Conservation (phyloP, 2,113 vertebrate species). For the Malurus alboscapulatus region DNA sequence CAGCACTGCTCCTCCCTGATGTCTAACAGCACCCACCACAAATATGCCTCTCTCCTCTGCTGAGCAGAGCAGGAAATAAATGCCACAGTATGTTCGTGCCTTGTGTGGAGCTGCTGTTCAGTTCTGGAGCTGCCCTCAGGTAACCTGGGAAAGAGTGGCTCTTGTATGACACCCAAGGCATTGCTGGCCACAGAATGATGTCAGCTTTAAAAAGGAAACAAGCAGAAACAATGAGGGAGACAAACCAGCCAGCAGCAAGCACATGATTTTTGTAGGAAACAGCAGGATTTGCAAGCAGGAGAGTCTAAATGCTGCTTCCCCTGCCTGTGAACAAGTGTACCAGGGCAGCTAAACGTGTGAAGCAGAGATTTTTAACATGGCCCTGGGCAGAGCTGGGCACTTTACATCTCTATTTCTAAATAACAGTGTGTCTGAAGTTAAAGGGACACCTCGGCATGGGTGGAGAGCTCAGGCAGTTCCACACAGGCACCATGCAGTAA, state of each 20-base stretch:
- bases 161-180: background rate
- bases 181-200: background rate
- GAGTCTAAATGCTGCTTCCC: background rate
- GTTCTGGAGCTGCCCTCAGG: background rate
- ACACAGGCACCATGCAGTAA: background rate
- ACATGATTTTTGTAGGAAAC: background rate
- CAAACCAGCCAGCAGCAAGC: background rate
- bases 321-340: background rate
- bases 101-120: slow-evolving; percentile 51
- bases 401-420: background rate
- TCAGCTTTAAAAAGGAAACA: background rate
- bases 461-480: background rate
- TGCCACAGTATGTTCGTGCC: background rate
- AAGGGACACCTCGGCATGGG: background rate
- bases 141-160: slow-evolving; percentile 6
- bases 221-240: slow-evolving; percentile 32
- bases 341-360: fast-evolving
- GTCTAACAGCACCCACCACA: slow-evolving; percentile 50
- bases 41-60: slow-evolving; percentile 26
- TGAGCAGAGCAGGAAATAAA: slow-evolving; percentile 41
- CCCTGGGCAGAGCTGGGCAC: background rate
- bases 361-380: background rate
- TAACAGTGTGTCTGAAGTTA: background rate
- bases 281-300: background rate
- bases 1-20: slow-evolving; percentile 36